Conservation (phyloP, 2,113 vertebrate genomes). For the Octodon degus region DNA sequence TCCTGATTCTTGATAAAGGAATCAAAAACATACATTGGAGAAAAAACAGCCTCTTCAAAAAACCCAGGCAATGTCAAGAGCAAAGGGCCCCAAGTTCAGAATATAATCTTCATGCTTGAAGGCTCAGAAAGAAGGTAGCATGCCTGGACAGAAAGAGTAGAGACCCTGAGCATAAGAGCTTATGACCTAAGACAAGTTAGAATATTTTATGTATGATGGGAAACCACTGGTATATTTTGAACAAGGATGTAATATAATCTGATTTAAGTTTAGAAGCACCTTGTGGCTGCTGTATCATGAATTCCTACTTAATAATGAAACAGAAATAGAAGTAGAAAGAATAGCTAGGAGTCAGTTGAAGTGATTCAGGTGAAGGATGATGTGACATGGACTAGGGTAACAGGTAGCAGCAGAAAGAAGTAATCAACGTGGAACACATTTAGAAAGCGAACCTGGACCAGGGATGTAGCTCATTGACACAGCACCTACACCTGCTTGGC, state of each 20-base stretch:
- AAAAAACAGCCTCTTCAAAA: not conserved
- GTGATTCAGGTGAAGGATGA: not conserved
- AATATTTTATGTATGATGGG: slow-evolving; percentile 10
- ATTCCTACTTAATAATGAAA: slow-evolving; percentile 28
- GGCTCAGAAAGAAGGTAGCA: not conserved
- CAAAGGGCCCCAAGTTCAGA: not conserved
- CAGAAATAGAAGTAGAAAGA: not conserved
- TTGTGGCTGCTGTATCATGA: not conserved
- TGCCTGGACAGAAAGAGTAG: not conserved
- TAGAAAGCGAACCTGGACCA: slow-evolving; percentile 8
- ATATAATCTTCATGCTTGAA: not conserved
- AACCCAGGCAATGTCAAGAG: not conserved
- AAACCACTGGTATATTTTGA: slow-evolving; percentile 35
- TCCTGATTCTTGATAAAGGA: not conserved
- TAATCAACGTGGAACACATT: not conserved
- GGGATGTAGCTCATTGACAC: no score
- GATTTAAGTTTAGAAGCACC: slow-evolving; percentile 33
- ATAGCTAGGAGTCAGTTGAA: slow-evolving; percentile 27
- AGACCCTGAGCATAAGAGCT: not conserved
- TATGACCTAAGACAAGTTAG: not conserved
- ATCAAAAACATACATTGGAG: not conserved
- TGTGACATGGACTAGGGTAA: not conserved
- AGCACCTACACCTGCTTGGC: no score
- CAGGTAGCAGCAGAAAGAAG: not conserved
- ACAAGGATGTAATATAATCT: not conserved